Conservation (phyloP, 2,113 vertebrate species). For the Odontesthes bonariensis region DNA sequence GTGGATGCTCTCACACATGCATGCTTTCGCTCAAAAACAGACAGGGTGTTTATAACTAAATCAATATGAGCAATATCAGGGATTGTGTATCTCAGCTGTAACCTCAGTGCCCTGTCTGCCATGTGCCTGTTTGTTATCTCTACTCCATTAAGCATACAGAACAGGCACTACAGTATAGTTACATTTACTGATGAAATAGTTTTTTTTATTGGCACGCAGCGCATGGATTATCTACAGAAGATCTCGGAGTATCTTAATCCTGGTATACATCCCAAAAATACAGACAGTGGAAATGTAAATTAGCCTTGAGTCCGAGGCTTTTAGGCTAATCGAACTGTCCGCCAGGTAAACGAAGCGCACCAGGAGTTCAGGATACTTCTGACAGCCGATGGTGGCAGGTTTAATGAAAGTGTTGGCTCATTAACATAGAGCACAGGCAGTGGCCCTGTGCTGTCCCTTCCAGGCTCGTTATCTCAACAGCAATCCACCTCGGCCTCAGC, state of each 20-base stretch:
- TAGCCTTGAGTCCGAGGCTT: slow-evolving; percentile 49
- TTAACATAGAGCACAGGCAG: slow-evolving; percentile 68
- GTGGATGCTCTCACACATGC: slow-evolving; percentile 3
- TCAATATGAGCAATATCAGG: slow-evolving; percentile 58
- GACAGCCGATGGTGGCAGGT: slow-evolving; percentile 62
- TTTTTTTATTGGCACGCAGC: neutral
- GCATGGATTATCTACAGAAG: neutral
- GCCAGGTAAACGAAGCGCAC: slow-evolving; percentile 68
- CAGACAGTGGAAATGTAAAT: slow-evolving; percentile 50
- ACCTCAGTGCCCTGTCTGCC: slow-evolving; percentile 18
- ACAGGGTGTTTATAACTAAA: slow-evolving; percentile 52
- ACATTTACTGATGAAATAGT: neutral
- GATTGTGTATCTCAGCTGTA: slow-evolving; percentile 44
- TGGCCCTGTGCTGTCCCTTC: slow-evolving; percentile 49
- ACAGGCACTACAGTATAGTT: neutral
- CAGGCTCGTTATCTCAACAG: slow-evolving; percentile 65
- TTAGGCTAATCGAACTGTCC: slow-evolving; percentile 68
- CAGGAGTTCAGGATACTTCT: slow-evolving; percentile 61
- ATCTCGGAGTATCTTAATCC: slow-evolving; percentile 24
- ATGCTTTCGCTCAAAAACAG: slow-evolving; percentile 30
- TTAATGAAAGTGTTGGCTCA: slow-evolving; percentile 76
- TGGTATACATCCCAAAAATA: slow-evolving; percentile 22
- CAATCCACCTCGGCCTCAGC: slow-evolving; percentile 51
- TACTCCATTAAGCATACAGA: slow-evolving; percentile 18
- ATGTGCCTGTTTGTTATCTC: slow-evolving; percentile 27